Base-by-base conservation (phyloP, 1,140 invertebrate genomes). In the Magallana gigas region DNA sequence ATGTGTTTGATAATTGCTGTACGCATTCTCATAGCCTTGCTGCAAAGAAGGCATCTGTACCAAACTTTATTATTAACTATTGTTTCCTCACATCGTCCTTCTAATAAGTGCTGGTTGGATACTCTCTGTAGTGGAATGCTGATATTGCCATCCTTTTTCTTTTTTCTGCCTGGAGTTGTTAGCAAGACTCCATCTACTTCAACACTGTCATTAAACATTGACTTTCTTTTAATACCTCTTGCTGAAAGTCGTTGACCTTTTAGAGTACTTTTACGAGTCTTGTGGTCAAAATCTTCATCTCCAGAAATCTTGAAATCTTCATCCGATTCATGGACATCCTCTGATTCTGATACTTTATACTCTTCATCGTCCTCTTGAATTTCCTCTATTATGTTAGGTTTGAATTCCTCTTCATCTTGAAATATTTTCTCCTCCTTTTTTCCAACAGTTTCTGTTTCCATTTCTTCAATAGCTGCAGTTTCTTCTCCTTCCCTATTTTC, bases 1-100 rank as follows among this genome's bases (percentile, higher is more conserved):
- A 83, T 57, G 81, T 83, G 81, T 29, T 58, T 83, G 81, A 83
- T 83, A 58, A 58, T 58, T 83, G 81, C 57, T 29, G 81, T 83
- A 57, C 81, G 48, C 57, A 83, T 57, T 58, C 57, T 57, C 57
- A 83, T 58, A 58, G 57, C 57, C 14, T 57, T 83, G 48, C 57
- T 83, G 57, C 81, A 83, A 29, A 83, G 48, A n/a, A 83, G 57
- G 18, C 81, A 83, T 83, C 57, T 83, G 57, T 83, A 83, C 48
- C 57, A 83, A 57, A 58, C 57, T 56, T 58, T 83, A n/a, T 58
- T 58, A n/a, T 83, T n/a, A 12, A 83, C 57, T 23, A 58, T 23
- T n/a, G 57, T 83, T 56, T 83, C 81, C 18, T 83, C 48, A 83
- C 81, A 83, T 3, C 57, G 48, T 29, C 81, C 81, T 29, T 16